phyloP scores from a whole-genome alignment of 2,888 invertebrate genomes.

The Lamproptera curius region DNA sequence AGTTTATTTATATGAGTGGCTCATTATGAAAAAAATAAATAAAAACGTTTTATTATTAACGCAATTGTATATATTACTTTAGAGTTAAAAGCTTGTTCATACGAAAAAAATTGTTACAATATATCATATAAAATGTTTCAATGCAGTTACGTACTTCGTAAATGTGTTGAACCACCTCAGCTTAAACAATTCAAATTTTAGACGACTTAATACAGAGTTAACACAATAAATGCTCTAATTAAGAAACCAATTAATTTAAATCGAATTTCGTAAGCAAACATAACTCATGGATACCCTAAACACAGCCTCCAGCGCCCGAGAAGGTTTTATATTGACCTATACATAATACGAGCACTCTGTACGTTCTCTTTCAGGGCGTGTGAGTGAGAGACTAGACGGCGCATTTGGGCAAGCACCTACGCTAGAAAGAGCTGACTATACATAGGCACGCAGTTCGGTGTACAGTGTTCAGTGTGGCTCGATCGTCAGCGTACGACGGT shows the following conservation, averaged over 20 bases:
- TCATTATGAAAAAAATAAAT: too few relatives aligned
- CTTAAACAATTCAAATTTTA: too few relatives aligned
- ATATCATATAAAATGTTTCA: too few relatives aligned
- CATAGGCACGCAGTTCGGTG: slow-evolving; percentile 52
- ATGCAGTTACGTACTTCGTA: too few relatives aligned
- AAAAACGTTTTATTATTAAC: too few relatives aligned
- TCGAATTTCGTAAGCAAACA: slow-evolving; percentile 17
- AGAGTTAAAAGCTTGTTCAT: too few relatives aligned
- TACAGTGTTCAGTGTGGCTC: slow-evolving; percentile 62
- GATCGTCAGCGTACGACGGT: slow-evolving; percentile 54
- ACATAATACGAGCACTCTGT: slow-evolving; percentile 72
- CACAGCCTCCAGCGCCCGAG: slow-evolving; percentile 75
- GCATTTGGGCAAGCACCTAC: slow-evolving; percentile 29
- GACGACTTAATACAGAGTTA: too few relatives aligned
- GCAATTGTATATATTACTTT: too few relatives aligned
- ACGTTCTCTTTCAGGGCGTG: slow-evolving; percentile 61
- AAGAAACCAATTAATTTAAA: background rate
- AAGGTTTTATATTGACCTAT: slow-evolving; percentile 78
- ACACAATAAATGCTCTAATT: too few relatives aligned
- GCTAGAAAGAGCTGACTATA: slow-evolving; percentile 47
- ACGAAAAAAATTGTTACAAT: too few relatives aligned
- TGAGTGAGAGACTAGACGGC: slow-evolving; percentile 42
- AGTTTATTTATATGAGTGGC: too few relatives aligned
- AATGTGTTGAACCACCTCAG: too few relatives aligned
- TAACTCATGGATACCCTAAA: slow-evolving; percentile 53